Evolutionary conservation across 1,140 invertebrate genomes (phyloP), one percentile per base, ranked within the genome.

Genomic region (Listronotus oregonensis): DNA sequence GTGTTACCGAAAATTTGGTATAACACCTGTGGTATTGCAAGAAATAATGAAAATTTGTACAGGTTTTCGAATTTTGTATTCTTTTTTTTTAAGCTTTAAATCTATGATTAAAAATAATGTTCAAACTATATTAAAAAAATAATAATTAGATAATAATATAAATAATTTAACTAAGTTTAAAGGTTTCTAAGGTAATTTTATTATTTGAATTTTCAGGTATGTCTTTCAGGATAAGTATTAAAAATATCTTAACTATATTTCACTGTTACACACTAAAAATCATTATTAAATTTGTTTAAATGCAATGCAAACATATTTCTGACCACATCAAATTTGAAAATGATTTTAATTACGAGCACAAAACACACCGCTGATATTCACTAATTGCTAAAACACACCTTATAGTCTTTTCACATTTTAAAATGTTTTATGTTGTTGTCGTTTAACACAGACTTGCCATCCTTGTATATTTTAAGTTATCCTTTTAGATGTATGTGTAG

Each of bases 351-450:
- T 64, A 66, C 66, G 66, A 67, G 70, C 70, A 71, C 70, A 62
- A 64, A 70, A 71, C 70, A 71, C 70, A 70, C 68, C 58, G 52
- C 46, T 58, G 54, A 55, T 55, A 58, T 17, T 47, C 52, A 64
- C 62, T 39, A 67, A 17, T 21, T 14, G 32, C 56, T 47, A 15
- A 59, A 68, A 46, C 31, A 64, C 62, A 65, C 62, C 32, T 49
- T 37, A 10, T 37, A 27, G 14, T 52, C 47, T 50, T 46, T 40
- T 32, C 31, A 47, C 27, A 15, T 47, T 44, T 44, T 27, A 39
- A 63, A 51, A 21, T 34, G 1, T 18, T 51, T 42, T 17, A 27
- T 63, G 27, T 27, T 51, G 52, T 34, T 63, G 31, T 63, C 17
- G 15, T 18, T 32, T 12, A 7, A n/a, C 15, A 14, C 46, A n/a